Base-by-base conservation (phyloP, 1,140 invertebrate species). In the Argopecten irradians region DNA sequence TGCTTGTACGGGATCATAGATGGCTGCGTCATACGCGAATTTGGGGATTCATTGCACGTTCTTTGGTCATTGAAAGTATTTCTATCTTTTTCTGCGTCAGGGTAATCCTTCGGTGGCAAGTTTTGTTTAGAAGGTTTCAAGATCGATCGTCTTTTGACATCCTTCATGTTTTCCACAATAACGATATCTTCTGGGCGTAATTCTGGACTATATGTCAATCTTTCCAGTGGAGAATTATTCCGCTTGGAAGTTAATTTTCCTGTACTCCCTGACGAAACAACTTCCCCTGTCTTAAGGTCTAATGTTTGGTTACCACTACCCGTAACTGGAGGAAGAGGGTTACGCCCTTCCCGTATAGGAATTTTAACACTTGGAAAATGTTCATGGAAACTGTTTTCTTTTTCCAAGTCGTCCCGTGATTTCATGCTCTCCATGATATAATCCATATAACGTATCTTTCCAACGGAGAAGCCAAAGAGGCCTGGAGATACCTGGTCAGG, bases 371-470 rank as follows among this genome's bases (percentile, higher is more conserved):
- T 83, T 22, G 34, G 41, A 11, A 71, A 71, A 71, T 82, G 36
- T 87, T 83, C 82, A 39, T 22, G 33, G 36, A 34, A 28, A 41
- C 36, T 39, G 13, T 83, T 34, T 28, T 83, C 36, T 32, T 83
- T 87, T 71, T 41, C 19, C 82, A 39, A 32, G 22, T 34, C 33
- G 41, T 87, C 82, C 35, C 34, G 1, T 19, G 33, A 13, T 34
- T 34, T 34, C 34, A 83, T 82, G 0, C 16, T 87, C 41, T 87
- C 86, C 82, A 83, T 82, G 7, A 87, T 35, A 28, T 82, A 71
- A 43, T 87, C 86, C 34, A 71, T 87, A 28, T 83, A 87, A 33
- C 83, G 82, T 32, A 87, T 32, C 83, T 87, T 87, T 14, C 86
- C 86, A 13, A 82, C 82, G 36, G 86, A 87, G 41, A 87, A 87